Conservation (phyloP, 2,113 vertebrate species). For the Pyxicephalus adspersus region DNA sequence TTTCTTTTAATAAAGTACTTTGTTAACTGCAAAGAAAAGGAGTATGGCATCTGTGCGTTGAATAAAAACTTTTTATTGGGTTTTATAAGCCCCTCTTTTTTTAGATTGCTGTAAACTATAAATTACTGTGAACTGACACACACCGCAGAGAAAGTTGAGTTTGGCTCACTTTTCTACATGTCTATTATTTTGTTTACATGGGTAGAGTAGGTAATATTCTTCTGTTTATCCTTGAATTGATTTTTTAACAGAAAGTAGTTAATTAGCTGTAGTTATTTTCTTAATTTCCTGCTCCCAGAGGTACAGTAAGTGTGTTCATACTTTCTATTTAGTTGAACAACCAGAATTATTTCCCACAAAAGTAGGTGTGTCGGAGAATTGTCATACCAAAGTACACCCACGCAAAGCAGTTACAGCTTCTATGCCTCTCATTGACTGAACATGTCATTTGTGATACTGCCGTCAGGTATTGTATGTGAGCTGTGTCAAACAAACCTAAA, state of each 20-base stretch:
- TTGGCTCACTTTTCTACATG: neutral
- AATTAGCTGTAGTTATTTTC: neutral
- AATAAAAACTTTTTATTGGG: no score
- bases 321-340: constrained; percentile 63
- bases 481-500: constrained; percentile 6
- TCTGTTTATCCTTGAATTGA: constrained; percentile 15
- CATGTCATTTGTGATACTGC: constrained; percentile 63
- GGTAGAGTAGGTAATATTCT: neutral
- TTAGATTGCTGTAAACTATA: no score
- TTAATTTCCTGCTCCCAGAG: constrained; percentile 61
- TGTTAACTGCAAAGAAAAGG: no score
- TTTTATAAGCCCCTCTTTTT: no score
- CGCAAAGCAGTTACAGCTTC: constrained; percentile 73
- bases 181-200: neutral
- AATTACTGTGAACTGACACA: neutral
- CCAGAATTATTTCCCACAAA: constrained; percentile 66
- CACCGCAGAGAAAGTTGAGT: neutral
- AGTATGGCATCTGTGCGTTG: no score
- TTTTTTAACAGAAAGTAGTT: constrained; percentile 1
- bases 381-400: constrained; percentile 80
- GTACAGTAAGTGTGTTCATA: constrained; percentile 69
- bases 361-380: constrained; percentile 73
- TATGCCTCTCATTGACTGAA: constrained; percentile 59
- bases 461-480: neutral
- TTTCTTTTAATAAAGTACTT: no score